Evolutionary conservation across 1,140 invertebrate species (phyloP).

Genomic region (Leptinotarsa lineolata): DNA sequence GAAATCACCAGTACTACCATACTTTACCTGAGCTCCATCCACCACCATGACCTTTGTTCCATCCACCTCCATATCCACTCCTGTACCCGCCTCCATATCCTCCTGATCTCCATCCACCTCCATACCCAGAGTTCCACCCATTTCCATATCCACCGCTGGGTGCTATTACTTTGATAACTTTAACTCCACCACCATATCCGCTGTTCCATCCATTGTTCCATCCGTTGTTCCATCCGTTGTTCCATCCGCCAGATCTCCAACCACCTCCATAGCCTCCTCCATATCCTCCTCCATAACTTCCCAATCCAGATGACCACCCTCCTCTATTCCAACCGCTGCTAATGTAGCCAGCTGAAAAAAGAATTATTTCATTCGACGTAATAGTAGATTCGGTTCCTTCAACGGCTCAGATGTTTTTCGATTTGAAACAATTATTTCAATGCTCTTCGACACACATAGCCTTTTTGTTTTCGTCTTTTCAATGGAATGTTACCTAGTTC

Average conservation of each 20-base stretch:
- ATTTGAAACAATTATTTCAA: too few species aligned
- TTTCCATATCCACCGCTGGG: neutral
- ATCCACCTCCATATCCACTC: neutral
- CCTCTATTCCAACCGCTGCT: neutral
- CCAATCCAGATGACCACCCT: neutral
- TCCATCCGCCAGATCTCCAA: slow-evolving; percentile 1
- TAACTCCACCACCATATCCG: neutral
- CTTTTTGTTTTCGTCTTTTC: too few species aligned
- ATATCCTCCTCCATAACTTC: neutral
- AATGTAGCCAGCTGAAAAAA: neutral
- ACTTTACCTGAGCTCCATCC: neutral
- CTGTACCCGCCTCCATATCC: neutral
- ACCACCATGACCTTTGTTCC: neutral
- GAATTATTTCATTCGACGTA: too few species aligned
- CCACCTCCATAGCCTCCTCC: neutral
- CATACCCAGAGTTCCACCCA: neutral
- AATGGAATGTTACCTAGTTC: too few species aligned
- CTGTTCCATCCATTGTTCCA: neutral
- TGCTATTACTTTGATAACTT: neutral
- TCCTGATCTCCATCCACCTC: neutral
- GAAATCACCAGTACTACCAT: neutral
- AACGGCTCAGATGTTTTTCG: too few species aligned
- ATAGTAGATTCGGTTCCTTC: too few species aligned
- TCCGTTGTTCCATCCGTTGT: too few species aligned
- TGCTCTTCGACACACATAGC: too few species aligned